Evolutionary conservation across 2,113 vertebrate genomes (phyloP), one percentile per base, ranked within the genome.

Genomic region (Strigops habroptila): DNA sequence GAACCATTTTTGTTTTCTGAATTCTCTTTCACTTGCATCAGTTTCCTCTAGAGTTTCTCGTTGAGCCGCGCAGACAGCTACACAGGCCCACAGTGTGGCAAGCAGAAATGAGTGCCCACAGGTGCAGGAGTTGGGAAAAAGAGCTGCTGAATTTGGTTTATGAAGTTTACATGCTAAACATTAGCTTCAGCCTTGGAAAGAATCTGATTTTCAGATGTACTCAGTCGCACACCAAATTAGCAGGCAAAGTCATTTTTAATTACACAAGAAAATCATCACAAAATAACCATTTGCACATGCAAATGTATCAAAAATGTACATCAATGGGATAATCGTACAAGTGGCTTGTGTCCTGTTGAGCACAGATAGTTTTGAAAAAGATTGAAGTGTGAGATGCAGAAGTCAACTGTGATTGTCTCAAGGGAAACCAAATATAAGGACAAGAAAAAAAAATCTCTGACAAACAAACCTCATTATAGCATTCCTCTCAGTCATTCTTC

Each of bases 21-120:
- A 78, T 82, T 88, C 35, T 91, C 79, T 92, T 70, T 81, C 57
- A 33, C 73, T 93, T 84, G 48, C 43, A 65, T 87, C 83, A 68
- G 55, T 91, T 95, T 95, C 91, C 88, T 75, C 73, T 59, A 49
- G 55, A 41, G 21, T 91, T 95, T 89, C 91, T 89, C 91, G 55
- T 39, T 33, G 30, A 62, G 52, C 57, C 65, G 35, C 74, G 51
- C 15, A 67, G 48, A 35, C 52, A 43, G 30, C 48, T 82, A 64
- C 1, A 0, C 0, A 3, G 23, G 53, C 46, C 71, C 60, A 35
- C 33, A 16, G 12, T 5, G 39, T 55, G 69, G 73, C 80, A 86
- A 78, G 73, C 46, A 88, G 49, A 63, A 86, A 35, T 46, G 76
- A 88, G 64, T 43, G 51, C 43, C 75, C 48, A 53, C 55, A 86